Evolutionary conservation across 2,113 vertebrate species (phyloP), one percentile per base, ranked within the genome.

Genomic region (Ophiodon elongatus): DNA sequence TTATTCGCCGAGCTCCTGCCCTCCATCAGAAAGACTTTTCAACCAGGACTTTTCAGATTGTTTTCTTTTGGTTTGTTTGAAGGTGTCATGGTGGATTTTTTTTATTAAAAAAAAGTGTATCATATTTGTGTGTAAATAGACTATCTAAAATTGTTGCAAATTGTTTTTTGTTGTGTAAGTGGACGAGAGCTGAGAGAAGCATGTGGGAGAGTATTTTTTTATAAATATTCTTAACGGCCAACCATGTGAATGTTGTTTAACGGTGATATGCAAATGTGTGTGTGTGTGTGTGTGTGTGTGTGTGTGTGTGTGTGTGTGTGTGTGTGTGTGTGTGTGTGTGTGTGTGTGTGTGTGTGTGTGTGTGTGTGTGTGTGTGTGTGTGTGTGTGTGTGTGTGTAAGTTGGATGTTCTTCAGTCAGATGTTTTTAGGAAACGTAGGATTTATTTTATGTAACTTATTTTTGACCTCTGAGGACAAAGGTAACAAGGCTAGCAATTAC

Each of bases 41-140:
- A 59, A 60, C 14, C n/a, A 64, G 56, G 57, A 72, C 63, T 84
- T 76, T 73, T 52, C 56, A 67, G 79, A 60, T 73, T 75, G 62
- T 68, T 85, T 82, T 82, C 59, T n/a, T 72, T 82, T 74, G 8
- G 62, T 77, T 23, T 86, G 75, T 81, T 89, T 83, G 54, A 81
- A 82, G 56, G 69, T 65, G 78, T 79, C 74, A 76, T 57, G 56
- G 41, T 29, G 74, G 72, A 62, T 79, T 17, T 91, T 93, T 94
- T 93, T 94, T 93, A 76, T 82, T 62, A 73, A 65, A 84, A 59
- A 81, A 80, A 59, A 83, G 33, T 86, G 81, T 91, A 84, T 88
- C 29, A 83, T 89, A 90, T 87, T 80, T 91, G 76, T 93, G 73
- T 93, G 91, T 93, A 94, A 92, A 94, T 94, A 93, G 85, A 83